A percentile compares a stretch with the other conserved stretches of the same genome.
phyloP scores from a whole-genome alignment of 2,797 vertebrate species.

The Tragopan temminckii region DNA sequence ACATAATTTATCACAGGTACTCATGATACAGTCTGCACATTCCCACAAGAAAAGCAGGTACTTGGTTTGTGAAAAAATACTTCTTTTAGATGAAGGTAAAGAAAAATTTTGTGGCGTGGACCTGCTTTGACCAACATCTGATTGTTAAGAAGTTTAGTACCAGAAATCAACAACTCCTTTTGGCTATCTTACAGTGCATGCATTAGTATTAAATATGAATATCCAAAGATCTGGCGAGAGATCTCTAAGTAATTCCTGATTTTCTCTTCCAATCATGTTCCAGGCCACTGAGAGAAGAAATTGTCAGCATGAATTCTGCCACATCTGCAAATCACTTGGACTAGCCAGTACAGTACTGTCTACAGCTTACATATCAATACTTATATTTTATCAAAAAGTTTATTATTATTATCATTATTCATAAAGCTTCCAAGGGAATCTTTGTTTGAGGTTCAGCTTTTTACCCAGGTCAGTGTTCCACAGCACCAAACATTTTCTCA shows the following conservation, averaged over 20 bases:
- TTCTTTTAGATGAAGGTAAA: neutral
- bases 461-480: neutral
- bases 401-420: too few relatives aligned
- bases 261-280: neutral
- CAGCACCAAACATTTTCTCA: neutral
- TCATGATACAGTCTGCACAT: neutral
- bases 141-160: neutral
- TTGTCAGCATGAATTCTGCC: neutral
- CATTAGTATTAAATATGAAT: fast-evolving
- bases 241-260: neutral
- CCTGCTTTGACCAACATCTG: neutral
- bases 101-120: neutral
- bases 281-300: neutral
- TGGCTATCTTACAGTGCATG: neutral
- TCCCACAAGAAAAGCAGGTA: neutral
- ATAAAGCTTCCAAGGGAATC: neutral
- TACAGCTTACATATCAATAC: neutral
- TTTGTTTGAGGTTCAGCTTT: neutral
- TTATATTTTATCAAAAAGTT: neutral
- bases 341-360: fast-evolving
- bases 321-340: neutral
- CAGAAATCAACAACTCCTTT: neutral
- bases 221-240: neutral
- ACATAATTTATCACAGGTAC: neutral
- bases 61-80: neutral